Evolutionary conservation across 2,888 invertebrate genomes (phyloP).

Genomic region (Chironomus riparius): DNA sequence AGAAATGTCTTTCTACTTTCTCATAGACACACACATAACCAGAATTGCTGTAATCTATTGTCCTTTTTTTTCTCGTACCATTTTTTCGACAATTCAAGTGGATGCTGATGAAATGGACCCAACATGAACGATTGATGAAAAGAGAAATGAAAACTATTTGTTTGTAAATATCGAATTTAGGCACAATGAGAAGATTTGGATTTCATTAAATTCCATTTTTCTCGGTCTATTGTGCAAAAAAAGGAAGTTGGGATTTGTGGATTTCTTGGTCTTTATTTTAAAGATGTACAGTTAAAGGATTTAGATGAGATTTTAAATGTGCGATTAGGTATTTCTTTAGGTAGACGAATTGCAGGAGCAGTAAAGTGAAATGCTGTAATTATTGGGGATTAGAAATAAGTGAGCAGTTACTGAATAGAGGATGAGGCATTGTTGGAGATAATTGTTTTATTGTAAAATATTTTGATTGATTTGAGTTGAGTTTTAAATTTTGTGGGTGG

Average conservation of each 20-base stretch:
- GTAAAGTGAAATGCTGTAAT: too few relatives aligned
- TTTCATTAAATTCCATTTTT: neutral
- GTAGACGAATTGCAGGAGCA: too few relatives aligned
- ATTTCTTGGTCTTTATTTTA: neutral
- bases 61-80: neutral
- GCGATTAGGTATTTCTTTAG: too few relatives aligned
- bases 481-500: too few relatives aligned
- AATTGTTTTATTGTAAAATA: too few relatives aligned
- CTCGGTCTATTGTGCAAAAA: neutral
- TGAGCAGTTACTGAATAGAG: neutral
- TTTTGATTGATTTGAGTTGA: too few relatives aligned
- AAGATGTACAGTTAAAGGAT: neutral
- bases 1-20: neutral
- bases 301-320: neutral
- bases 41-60: neutral
- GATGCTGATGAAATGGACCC: constrained; percentile 4
- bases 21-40: too few relatives aligned
- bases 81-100: neutral
- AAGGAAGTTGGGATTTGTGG: constrained; percentile 1
- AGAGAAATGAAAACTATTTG: constrained; percentile 1
- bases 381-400: neutral
- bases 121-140: neutral
- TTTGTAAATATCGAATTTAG: constrained; percentile 13
- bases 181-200: constrained; percentile 1
- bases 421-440: too few relatives aligned